phyloP scores from a whole-genome alignment of 1,140 invertebrate genomes.

The Melipona quadrifasciata region DNA sequence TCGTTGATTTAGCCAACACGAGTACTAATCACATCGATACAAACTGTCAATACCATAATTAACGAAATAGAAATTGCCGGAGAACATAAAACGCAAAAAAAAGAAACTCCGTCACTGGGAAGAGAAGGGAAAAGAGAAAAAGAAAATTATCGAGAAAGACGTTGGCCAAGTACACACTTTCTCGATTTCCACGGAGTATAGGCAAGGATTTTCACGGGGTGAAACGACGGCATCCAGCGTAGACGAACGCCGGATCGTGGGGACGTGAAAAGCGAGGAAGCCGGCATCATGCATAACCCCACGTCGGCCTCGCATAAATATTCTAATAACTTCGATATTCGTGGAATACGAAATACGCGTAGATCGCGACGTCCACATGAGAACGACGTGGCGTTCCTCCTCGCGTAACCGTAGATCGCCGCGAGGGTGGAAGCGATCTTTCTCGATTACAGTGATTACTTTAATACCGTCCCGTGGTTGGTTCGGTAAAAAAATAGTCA shows the following conservation, averaged over 20 bases:
- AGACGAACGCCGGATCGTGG: slow-evolving; percentile 8
- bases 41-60: no score
- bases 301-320: slow-evolving; percentile 68
- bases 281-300: slow-evolving; percentile 55
- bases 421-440: slow-evolving; percentile 42
- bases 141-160: not conserved
- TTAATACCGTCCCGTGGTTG: slow-evolving; percentile 18
- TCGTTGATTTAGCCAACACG: no score
- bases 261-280: slow-evolving; percentile 16
- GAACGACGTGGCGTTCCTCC: not conserved
- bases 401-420: slow-evolving; percentile 46
- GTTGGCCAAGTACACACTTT: not conserved
- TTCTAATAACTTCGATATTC: slow-evolving; percentile 70
- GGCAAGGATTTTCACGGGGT: slow-evolving; percentile 39
- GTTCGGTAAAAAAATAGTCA: slow-evolving; percentile 37
- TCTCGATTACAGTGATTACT: slow-evolving; percentile 60
- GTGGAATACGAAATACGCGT: slow-evolving; percentile 62
- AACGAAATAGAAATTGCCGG: no score
- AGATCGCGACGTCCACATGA: slow-evolving; percentile 15
- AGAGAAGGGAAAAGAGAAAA: not conserved
- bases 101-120: not conserved
- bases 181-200: slow-evolving; percentile 1
- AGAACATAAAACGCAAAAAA: no score
- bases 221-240: slow-evolving; percentile 4
- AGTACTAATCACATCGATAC: no score